These are phyloP conservation scores for Bombus pyrosoma DNA, from an alignment of 1,140 invertebrate genomes.

Conservation along the genomic window DNA sequence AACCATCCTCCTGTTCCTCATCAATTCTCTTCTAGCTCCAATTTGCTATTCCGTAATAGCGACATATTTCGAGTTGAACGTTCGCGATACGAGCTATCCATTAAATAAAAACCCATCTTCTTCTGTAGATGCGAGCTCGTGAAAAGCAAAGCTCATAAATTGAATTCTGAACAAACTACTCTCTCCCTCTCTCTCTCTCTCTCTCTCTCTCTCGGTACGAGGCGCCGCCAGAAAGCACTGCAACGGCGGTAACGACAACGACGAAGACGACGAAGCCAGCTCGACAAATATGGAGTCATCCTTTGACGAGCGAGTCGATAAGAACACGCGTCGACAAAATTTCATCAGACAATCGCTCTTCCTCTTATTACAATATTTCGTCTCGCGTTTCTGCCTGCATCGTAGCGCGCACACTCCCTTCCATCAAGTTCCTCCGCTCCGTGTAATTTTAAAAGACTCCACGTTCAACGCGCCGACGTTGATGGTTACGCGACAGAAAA, in stretches of 20 bases:
- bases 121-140: neutral
- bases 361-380: slow-evolving; percentile 12
- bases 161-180: neutral
- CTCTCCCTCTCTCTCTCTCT: neutral
- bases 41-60: neutral
- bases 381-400: neutral
- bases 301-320: slow-evolving; percentile 56
- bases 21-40: neutral
- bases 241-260: neutral
- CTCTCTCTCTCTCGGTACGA: neutral
- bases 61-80: too few species aligned
- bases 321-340: slow-evolving; percentile 28
- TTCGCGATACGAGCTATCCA: neutral
- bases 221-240: neutral
- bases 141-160: slow-evolving; percentile 34
- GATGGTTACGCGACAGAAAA: neutral
- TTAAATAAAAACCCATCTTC: slow-evolving; percentile 46
- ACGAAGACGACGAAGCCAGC: neutral
- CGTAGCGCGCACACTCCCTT: neutral
- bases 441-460: neutral
- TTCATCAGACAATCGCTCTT: slow-evolving; percentile 36
- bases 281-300: slow-evolving; percentile 30
- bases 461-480: neutral
- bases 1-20: slow-evolving; percentile 1
- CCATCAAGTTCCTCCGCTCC: too few species aligned